Evolutionary conservation across 2,113 vertebrate genomes (phyloP).

Genomic region (Eulemur macaco): DNA sequence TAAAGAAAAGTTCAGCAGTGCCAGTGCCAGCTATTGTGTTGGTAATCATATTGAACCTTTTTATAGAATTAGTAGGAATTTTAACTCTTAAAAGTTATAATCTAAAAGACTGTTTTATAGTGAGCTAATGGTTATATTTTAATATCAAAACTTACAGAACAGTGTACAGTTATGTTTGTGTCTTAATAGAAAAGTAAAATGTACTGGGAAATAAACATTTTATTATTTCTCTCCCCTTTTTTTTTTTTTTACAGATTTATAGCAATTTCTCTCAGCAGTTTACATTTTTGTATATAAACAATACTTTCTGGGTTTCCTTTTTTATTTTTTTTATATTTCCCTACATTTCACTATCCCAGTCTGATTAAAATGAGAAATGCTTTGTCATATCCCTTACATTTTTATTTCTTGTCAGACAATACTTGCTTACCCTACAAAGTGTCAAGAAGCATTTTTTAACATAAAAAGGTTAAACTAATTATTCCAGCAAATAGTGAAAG

Average conservation of each 20-base stretch:
- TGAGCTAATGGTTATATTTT: constrained; percentile 34
- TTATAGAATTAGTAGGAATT: constrained; percentile 8
- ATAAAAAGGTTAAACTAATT: neutral
- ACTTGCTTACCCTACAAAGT: neutral
- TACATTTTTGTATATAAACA: neutral
- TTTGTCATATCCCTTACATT: neutral
- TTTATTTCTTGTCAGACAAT: constrained; percentile 1
- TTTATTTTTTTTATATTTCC: neutral
- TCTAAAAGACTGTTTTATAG: neutral
- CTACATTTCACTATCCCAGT: neutral
- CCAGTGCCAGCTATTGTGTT: neutral
- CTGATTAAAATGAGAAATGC: constrained; percentile 56
- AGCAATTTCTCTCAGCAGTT: neutral
- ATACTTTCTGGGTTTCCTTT: neutral
- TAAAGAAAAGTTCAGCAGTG: neutral
- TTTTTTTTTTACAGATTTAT: neutral
- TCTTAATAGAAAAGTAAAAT: constrained; percentile 36
- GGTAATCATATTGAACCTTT: constrained; percentile 22
- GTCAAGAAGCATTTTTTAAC: neutral
- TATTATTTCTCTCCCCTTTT: neutral
- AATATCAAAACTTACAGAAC: neutral
- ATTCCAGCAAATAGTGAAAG: constrained; percentile 12
- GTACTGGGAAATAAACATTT: neutral
- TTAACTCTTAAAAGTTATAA: neutral
- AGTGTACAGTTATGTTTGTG: neutral